Percentiles rank a stretch among this genome's conserved stretches.
phyloP scores from a whole-genome alignment of 2,113 vertebrate species.

The Eretmochelys imbricata region DNA sequence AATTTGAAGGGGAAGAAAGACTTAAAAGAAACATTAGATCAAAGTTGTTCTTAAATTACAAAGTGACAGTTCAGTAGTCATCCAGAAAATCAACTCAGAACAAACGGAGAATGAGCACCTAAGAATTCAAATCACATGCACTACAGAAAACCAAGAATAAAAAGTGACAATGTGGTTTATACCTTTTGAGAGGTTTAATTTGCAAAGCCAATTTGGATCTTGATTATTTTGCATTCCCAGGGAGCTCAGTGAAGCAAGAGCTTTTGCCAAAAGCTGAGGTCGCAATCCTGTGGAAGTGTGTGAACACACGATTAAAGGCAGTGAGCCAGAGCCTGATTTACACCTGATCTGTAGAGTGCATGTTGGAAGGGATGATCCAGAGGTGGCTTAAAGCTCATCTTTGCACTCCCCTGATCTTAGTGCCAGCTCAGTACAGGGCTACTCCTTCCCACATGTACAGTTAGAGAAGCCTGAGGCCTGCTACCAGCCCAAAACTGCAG shows the following conservation, averaged over 20 bases:
- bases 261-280: not conserved
- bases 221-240: not conserved
- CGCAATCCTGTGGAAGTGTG: too few species aligned
- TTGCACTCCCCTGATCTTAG: not conserved
- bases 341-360: not conserved
- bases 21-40: not conserved
- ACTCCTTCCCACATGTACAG: not conserved
- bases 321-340: too few species aligned
- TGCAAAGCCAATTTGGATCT: not conserved
- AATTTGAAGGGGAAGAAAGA: conserved; percentile 42
- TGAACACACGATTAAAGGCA: too few species aligned
- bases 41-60: not conserved
- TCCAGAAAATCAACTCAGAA: not conserved
- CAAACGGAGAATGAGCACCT: not conserved
- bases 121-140: not conserved
- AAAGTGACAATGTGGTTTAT: too few species aligned
- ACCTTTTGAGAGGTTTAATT: not conserved
- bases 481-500: not conserved
- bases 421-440: not conserved
- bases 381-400: not conserved
- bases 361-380: not conserved
- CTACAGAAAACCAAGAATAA: not conserved
- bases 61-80: not conserved
- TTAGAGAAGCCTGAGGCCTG: not conserved
- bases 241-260: not conserved